These are phyloP conservation scores for Cyphomyrus plagiostoma DNA, from an alignment of 2,113 vertebrate genomes.

Conservation along the genomic window DNA sequence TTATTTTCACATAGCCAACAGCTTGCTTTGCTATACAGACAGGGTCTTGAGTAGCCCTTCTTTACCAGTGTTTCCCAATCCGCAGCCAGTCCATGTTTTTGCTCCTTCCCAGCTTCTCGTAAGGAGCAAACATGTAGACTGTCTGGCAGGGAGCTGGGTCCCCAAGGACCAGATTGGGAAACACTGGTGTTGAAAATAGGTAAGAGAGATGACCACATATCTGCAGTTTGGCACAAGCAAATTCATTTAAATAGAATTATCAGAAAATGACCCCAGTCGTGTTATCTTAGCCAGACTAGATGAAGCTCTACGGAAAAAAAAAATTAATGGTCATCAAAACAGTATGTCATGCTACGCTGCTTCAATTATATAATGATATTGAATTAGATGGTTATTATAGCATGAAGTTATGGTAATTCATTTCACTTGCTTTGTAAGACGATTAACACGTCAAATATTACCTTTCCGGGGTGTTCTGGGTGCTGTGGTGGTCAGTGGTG, in stretches of 20 bases:
- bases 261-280: background rate
- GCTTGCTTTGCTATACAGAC: background rate
- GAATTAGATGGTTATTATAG: background rate
- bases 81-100: background rate
- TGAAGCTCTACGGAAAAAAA: background rate
- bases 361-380: background rate
- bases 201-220: background rate
- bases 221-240: background rate
- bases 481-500: background rate
- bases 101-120: background rate
- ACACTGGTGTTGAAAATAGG: background rate
- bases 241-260: background rate
- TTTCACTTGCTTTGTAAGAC: background rate
- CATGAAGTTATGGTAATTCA: background rate
- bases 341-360: background rate
- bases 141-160: background rate
- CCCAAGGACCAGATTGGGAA: background rate
- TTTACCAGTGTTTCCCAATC: background rate
- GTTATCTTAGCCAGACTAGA: background rate
- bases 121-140: background rate
- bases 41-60: background rate
- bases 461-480: background rate
- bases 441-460: background rate
- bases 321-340: background rate
- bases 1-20: background rate